A percentile compares a stretch with the other conserved stretches of the same genome.
Conservation (phyloP, 2,888 invertebrate species). For the Trypoxylon attenuatum region DNA sequence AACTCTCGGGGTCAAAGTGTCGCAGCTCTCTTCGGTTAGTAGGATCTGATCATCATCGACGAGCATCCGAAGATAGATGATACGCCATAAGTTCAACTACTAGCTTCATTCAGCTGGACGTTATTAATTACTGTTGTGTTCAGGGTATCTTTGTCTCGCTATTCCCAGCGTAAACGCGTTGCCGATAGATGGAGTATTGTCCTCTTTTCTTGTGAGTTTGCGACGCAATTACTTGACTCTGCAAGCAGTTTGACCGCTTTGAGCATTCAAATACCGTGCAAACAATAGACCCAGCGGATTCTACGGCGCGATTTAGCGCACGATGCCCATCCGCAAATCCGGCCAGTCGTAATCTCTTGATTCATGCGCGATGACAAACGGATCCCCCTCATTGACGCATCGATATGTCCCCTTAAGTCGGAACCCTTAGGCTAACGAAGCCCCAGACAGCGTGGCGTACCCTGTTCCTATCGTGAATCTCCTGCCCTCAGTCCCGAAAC, state of each 20-base stretch:
- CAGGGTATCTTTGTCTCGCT: conserved; percentile 20
- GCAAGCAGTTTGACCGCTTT: conserved; percentile 43
- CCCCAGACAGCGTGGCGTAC: background rate
- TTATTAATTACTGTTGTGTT: conserved; percentile 43
- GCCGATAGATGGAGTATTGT: conserved; percentile 40
- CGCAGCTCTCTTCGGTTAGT: conserved; percentile 4
- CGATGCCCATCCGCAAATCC: conserved; percentile 34
- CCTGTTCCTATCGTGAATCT: too few species aligned
- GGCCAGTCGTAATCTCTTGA: conserved; percentile 36
- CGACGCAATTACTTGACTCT: conserved; percentile 53
- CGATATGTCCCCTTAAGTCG: background rate
- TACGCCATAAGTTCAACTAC: conserved; percentile 24
- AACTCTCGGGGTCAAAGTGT: too few species aligned
- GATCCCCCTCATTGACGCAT: background rate
- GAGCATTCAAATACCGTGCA: conserved; percentile 48
- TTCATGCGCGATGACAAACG: background rate
- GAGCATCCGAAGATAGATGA: conserved; percentile 20
- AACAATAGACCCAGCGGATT: too few species aligned
- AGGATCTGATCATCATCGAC: conserved; percentile 1
- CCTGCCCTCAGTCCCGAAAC: too few species aligned
- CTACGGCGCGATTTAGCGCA: conserved; percentile 47
- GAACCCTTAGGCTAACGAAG: background rate
- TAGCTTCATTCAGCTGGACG: conserved; percentile 28
- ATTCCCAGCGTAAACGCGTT: conserved; percentile 8
- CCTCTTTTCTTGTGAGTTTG: conserved; percentile 52